phyloP scores from a whole-genome alignment of 2,888 invertebrate genomes.

The Ochropleura leucogaster region DNA sequence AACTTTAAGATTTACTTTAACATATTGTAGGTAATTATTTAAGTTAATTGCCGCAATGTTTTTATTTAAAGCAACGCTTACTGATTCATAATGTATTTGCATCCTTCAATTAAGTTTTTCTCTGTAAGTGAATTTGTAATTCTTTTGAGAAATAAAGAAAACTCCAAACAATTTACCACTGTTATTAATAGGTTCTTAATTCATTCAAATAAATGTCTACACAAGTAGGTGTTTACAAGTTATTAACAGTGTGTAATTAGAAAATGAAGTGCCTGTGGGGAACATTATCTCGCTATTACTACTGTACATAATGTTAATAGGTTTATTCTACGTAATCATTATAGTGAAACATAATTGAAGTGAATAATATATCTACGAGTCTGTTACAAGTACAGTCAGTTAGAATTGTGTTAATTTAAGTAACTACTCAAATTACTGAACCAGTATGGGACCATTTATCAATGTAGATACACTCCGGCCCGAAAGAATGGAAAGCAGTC shows the following conservation, averaged over 20 bases:
- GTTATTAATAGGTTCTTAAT: slow-evolving; percentile 1
- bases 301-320: slow-evolving; percentile 54
- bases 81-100: too few relatives aligned
- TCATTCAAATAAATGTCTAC: slow-evolving; percentile 17
- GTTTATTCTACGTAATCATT: slow-evolving; percentile 53
- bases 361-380: slow-evolving; percentile 43
- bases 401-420: background rate
- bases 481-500: too few relatives aligned
- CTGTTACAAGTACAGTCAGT: slow-evolving; percentile 30
- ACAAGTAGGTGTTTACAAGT: background rate
- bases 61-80: too few relatives aligned
- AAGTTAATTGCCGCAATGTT: too few relatives aligned
- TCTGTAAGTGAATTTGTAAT: too few relatives aligned
- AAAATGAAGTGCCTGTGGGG: slow-evolving; percentile 32
- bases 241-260: slow-evolving; percentile 51
- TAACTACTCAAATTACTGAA: background rate
- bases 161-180: background rate
- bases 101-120: too few relatives aligned
- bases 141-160: background rate
- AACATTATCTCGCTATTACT: slow-evolving; percentile 55
- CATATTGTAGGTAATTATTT: too few relatives aligned
- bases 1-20: too few relatives aligned
- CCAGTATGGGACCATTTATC: background rate
- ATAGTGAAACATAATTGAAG: slow-evolving; percentile 51
- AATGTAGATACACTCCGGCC: background rate